A percentile compares a stretch with the other conserved stretches of the same genome.
Evolutionary conservation across 2,888 invertebrate species (phyloP).

Genomic region (Sinopyrophorus schimmeli): DNA sequence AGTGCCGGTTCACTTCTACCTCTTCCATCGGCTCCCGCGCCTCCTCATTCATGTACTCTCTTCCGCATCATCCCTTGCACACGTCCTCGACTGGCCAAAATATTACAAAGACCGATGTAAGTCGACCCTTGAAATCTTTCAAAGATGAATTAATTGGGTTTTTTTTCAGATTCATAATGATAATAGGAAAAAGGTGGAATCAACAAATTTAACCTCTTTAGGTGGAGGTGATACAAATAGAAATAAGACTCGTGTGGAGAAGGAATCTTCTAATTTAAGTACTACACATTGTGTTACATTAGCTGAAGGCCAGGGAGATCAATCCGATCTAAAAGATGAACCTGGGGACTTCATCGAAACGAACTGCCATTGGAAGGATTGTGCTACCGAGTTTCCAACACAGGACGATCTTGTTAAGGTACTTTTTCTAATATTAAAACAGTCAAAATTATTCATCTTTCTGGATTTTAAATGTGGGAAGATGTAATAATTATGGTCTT

Average conservation of each 20-base stretch:
- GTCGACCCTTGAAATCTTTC: too few relatives aligned
- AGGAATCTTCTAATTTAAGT: constrained; percentile 46
- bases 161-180: constrained; percentile 44
- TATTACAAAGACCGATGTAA: constrained; percentile 51
- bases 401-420: constrained; percentile 92
- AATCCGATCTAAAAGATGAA: constrained; percentile 73
- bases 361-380: constrained; percentile 96
- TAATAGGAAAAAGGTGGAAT: constrained; percentile 49
- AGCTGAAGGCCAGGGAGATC: constrained; percentile 46
- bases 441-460: too few relatives aligned
- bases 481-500: too few relatives aligned
- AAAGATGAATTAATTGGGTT: too few relatives aligned
- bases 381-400: constrained; percentile 86
- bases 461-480: too few relatives aligned
- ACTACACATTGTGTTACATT: constrained; percentile 30
- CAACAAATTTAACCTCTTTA: constrained; percentile 29
- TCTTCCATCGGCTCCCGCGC: constrained; percentile 55
- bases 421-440: constrained; percentile 21
- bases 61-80: constrained; percentile 54
- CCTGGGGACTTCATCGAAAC: constrained; percentile 96
- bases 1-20: constrained; percentile 63
- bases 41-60: constrained; percentile 53
- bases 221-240: constrained; percentile 24
- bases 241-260: constrained; percentile 50
- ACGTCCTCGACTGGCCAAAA: constrained; percentile 44